Evolutionary conservation across 2,797 vertebrate species (phyloP).

Genomic region (Chromis chromis): DNA sequence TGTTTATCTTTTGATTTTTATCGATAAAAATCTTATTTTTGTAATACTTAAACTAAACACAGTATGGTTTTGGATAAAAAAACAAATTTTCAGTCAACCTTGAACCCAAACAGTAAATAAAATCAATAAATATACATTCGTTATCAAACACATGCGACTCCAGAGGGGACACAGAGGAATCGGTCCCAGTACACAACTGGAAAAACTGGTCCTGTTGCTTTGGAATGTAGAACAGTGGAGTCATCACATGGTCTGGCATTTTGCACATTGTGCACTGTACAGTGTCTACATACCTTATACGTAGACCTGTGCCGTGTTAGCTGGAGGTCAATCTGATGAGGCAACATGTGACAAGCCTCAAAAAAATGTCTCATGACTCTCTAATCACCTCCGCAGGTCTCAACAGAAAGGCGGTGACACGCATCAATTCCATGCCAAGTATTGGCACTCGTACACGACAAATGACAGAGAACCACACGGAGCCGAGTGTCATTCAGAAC

Average conservation of each 20-base stretch:
- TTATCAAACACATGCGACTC: constrained; percentile 1
- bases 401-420: constrained; percentile 62
- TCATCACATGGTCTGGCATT: constrained; percentile 52
- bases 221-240: constrained; percentile 56
- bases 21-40: background rate
- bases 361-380: constrained; percentile 39
- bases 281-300: constrained; percentile 53
- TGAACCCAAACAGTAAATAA: background rate
- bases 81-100: background rate
- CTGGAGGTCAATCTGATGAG: constrained; percentile 38
- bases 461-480: constrained; percentile 7
- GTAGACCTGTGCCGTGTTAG: constrained; percentile 21
- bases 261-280: constrained; percentile 39
- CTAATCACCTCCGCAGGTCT: constrained; percentile 62
- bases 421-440: constrained; percentile 73
- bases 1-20: background rate
- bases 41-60: too few relatives aligned
- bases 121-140: background rate
- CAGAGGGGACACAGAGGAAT: background rate
- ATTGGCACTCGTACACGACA: constrained; percentile 34
- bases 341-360: constrained; percentile 48
- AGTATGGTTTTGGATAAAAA: background rate
- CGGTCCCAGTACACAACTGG: constrained; percentile 49
- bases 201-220: constrained; percentile 66
- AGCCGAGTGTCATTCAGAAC: constrained; percentile 22